Evolutionary conservation across 2,113 vertebrate species (phyloP), one percentile per base, ranked within the genome.

Genomic region (Cinclus cinclus): DNA sequence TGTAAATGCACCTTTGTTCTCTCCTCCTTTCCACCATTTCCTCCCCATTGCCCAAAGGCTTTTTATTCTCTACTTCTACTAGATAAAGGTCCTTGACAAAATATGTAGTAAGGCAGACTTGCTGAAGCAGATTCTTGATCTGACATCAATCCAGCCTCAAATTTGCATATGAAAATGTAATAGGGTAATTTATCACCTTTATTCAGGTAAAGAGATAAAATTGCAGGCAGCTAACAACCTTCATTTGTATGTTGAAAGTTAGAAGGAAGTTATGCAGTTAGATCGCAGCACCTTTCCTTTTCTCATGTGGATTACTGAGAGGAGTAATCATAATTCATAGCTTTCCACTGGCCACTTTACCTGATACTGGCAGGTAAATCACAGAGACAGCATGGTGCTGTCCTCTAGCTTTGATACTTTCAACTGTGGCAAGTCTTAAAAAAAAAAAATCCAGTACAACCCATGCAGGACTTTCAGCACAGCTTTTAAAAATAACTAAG

Each of bases 141-240:
- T 90, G 85, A 90, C 79, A 83, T 90, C 70, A 94, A 76, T 95
- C 78, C 68, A 81, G 39, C 69, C 93, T 93, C 52, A 74, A 10
- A 80, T 83, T 81, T 94, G 67, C 69, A 13, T 90, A 94, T 91
- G 63, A 89, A 95, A 89, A 81, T 70, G 18, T 86, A 93, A 90
- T 94, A 83, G 65, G 30, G 70, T 62, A 82, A 92, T 91, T 93
- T 90, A 74, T 94, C 75, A 90, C 87, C 60, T 95, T 92, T 90
- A 65, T 94, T 96, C 76, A 64, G 71, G 30, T 83, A 81, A 90
- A 80, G 75, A 74, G 63, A 77, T 77, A 80, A 83, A 91, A 83
- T 41, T 67, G 20, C 1, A 5, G 78, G 27, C 67, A 83, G 78
- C 39, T 88, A 91, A 35, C 75, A 70, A 67, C 87, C 85, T 94